Evolutionary conservation across 2,888 invertebrate genomes (phyloP).

Genomic region (Cyaniris semiargus): DNA sequence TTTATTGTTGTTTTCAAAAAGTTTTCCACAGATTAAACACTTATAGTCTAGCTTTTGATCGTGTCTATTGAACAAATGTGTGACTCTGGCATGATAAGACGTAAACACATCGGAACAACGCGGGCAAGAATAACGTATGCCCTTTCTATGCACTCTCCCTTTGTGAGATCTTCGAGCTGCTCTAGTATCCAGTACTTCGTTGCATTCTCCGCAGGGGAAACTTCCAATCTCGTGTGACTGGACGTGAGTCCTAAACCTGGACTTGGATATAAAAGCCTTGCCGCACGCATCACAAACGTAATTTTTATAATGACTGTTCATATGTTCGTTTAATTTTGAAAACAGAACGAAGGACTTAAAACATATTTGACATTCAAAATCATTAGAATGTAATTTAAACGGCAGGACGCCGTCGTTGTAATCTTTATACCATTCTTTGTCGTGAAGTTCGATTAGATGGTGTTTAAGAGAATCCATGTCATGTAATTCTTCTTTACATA

Average conservation of each 20-base stretch:
- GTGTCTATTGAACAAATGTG: slow-evolving; percentile 63
- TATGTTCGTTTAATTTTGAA: slow-evolving; percentile 66
- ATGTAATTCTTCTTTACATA: slow-evolving; percentile 54
- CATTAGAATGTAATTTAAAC: slow-evolving; percentile 59
- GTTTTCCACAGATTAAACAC: slow-evolving; percentile 57
- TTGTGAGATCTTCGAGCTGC: slow-evolving; percentile 62
- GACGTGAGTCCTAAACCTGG: slow-evolving; percentile 65
- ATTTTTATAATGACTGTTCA: slow-evolving; percentile 70
- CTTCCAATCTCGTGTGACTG: slow-evolving; percentile 64
- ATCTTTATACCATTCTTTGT: slow-evolving; percentile 50
- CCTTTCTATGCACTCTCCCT: slow-evolving; percentile 59
- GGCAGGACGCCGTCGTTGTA: slow-evolving; percentile 70
- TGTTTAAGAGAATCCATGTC: slow-evolving; percentile 58
- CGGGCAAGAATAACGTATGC: slow-evolving; percentile 66
- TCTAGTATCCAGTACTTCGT: slow-evolving; percentile 57
- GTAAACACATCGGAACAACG: slow-evolving; percentile 65
- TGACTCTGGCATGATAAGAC: slow-evolving; percentile 61
- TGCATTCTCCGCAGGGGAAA: slow-evolving; percentile 67
- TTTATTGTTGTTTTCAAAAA: slow-evolving; percentile 61
- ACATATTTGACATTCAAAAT: slow-evolving; percentile 65
- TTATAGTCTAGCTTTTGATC: slow-evolving; percentile 54
- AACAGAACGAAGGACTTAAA: slow-evolving; percentile 55
- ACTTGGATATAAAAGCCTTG: slow-evolving; percentile 66
- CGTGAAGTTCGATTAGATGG: slow-evolving; percentile 56
- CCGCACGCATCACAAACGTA: slow-evolving; percentile 70